Evolutionary conservation across 1,140 invertebrate species (phyloP).

Genomic region (Drosophila punjabiensis): DNA sequence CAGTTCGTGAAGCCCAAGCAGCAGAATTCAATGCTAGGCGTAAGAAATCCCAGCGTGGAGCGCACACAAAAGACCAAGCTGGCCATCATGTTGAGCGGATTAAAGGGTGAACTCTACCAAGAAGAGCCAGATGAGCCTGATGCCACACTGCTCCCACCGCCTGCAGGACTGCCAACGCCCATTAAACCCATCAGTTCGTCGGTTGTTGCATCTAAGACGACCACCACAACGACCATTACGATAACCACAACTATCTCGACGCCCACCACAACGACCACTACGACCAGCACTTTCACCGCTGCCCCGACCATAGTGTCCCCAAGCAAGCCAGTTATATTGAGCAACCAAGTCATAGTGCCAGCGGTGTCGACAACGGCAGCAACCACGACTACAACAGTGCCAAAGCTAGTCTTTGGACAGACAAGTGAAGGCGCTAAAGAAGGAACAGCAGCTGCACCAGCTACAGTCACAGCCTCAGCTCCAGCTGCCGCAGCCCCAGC

Average conservation of each 20-base stretch:
- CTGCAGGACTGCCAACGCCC: background rate
- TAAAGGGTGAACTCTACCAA: constrained; percentile 77
- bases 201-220: background rate
- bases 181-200: constrained; percentile 24
- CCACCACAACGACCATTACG: constrained; percentile 12
- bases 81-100: constrained; percentile 76
- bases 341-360: constrained; percentile 26
- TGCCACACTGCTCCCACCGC: background rate
- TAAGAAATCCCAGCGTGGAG: constrained; percentile 65
- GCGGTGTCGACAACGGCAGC: background rate
- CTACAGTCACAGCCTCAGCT: background rate
- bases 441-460: background rate
- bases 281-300: background rate
- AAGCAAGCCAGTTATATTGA: constrained; percentile 32
- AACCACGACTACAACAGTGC: background rate
- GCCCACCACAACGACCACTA: constrained; percentile 3
- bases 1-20: constrained; percentile 82
- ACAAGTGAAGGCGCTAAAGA: background rate
- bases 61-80: constrained; percentile 81
- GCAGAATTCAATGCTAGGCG: constrained; percentile 27
- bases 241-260: background rate
- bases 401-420: constrained; percentile 12
- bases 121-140: constrained; percentile 55
- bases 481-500: background rate
- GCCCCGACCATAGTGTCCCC: background rate